These are phyloP conservation scores for Lutraria lutraria DNA, from an alignment of 2,888 invertebrate species.

Conservation along the genomic window DNA sequence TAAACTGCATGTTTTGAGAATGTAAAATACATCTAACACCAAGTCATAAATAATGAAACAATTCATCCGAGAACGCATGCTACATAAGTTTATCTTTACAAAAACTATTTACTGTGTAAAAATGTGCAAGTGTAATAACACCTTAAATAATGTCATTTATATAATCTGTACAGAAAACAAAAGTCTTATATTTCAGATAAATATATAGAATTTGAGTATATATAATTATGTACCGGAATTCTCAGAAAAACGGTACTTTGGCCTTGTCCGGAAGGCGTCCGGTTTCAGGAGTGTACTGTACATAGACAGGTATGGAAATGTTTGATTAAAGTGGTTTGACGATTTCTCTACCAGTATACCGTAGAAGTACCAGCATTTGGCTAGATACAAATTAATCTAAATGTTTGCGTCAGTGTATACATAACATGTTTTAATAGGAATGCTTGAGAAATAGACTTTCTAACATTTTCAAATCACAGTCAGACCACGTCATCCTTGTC, in stretches of 20 bases:
- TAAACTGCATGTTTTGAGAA: no score
- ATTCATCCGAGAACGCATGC: no score
- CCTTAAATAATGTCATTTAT: no score
- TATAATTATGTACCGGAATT: background rate
- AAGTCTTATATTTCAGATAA: no score
- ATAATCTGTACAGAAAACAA: no score
- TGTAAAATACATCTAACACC: no score
- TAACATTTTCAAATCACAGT: background rate
- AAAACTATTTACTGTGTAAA: no score
- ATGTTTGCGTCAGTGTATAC: background rate
- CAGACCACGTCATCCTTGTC: background rate
- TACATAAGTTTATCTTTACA: no score
- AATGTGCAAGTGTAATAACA: no score
- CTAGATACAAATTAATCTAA: background rate
- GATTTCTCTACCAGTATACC: background rate
- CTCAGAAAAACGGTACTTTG: background rate
- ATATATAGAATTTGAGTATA: background rate
- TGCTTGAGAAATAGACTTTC: background rate
- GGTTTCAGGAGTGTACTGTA: background rate
- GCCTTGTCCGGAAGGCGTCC: background rate
- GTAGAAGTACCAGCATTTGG: background rate
- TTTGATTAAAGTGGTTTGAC: background rate
- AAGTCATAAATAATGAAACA: no score
- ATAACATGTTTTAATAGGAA: no score
- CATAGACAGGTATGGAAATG: background rate